Conservation (phyloP, 2,888 invertebrate species). For the Lingula anatina region DNA sequence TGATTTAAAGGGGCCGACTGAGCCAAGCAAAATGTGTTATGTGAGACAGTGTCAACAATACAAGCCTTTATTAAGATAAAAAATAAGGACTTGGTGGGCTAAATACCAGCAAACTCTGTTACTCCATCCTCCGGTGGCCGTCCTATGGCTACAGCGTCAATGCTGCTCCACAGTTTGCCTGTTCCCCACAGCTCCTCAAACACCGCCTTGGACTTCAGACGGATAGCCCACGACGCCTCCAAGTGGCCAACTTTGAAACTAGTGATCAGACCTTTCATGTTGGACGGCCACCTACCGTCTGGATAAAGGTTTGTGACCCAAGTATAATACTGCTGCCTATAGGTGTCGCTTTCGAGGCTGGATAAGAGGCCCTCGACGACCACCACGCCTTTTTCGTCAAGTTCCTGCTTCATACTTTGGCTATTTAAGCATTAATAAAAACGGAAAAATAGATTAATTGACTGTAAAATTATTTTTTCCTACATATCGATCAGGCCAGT, state of each 20-base stretch:
- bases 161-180: constrained; percentile 30
- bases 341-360: constrained; percentile 18
- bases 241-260: constrained; percentile 29
- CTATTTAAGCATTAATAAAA: too few relatives aligned
- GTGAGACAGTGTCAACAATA: too few relatives aligned
- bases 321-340: constrained; percentile 17
- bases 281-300: constrained; percentile 18
- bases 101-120: constrained; percentile 13
- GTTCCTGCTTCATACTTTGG: too few relatives aligned
- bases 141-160: constrained; percentile 39
- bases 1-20: too few relatives aligned
- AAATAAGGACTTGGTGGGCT: too few relatives aligned
- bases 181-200: constrained; percentile 38
- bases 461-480: too few relatives aligned
- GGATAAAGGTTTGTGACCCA: constrained; percentile 26
- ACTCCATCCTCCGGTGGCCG: constrained; percentile 35
- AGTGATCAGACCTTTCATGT: constrained; percentile 26
- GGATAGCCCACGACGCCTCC: constrained; percentile 29
- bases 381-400: constrained; percentile 25
- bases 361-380: constrained; percentile 23
- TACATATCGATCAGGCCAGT: too few relatives aligned
- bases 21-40: too few relatives aligned
- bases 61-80: too few relatives aligned
- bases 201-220: constrained; percentile 27
- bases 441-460: too few relatives aligned